A percentile compares a stretch with the other conserved stretches of the same genome.
These are phyloP conservation scores for Melipona quadrifasciata DNA, from an alignment of 1,140 invertebrate species.

Conservation along the genomic window DNA sequence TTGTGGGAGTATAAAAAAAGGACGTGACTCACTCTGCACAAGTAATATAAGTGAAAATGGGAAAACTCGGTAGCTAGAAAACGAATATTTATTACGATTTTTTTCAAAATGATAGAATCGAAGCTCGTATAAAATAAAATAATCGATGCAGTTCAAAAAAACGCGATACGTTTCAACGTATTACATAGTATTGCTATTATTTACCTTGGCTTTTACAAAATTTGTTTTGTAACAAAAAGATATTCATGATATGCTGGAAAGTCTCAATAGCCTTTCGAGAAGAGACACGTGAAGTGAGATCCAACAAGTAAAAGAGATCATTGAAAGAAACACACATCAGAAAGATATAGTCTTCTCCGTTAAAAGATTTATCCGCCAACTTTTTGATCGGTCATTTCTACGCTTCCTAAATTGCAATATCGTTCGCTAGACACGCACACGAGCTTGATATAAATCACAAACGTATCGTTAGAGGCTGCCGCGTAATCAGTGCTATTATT, in stretches of 20 bases:
- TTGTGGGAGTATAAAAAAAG: background rate
- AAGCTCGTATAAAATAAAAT: background rate
- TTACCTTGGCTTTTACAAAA: background rate
- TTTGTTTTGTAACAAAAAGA: background rate
- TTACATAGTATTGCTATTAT: too few species aligned
- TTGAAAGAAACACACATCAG: background rate
- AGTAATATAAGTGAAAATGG: background rate
- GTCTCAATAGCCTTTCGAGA: background rate
- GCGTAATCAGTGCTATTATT: slow-evolving; percentile 28
- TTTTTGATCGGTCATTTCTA: background rate
- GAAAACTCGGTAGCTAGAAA: background rate
- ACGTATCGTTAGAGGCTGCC: background rate
- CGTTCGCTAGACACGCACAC: too few species aligned
- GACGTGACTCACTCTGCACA: background rate
- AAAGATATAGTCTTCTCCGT: background rate
- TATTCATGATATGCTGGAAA: background rate
- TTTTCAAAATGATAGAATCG: background rate
- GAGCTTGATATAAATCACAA: slow-evolving; percentile 13
- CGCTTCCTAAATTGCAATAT: background rate
- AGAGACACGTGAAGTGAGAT: background rate
- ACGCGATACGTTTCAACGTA: background rate
- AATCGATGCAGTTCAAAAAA: background rate
- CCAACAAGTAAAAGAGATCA: background rate
- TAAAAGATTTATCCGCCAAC: background rate
- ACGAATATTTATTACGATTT: background rate